Evolutionary conservation across 2,888 invertebrate species (phyloP).

Genomic region (Ophraella communa): DNA sequence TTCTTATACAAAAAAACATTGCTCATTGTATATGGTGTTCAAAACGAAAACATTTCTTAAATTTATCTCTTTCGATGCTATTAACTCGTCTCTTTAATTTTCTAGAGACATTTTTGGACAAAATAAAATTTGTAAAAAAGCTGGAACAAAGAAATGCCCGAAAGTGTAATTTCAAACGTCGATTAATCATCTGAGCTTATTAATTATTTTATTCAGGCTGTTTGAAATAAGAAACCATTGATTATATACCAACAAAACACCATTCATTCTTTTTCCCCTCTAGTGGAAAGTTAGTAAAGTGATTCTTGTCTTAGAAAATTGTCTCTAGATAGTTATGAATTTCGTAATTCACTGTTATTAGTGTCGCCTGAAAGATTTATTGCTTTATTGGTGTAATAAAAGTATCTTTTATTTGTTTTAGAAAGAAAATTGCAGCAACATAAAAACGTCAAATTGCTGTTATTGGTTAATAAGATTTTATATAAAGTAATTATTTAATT

Average conservation of each 20-base stretch:
- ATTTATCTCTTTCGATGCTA: not conserved
- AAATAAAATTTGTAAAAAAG: not conserved
- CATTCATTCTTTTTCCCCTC: constrained; percentile 38
- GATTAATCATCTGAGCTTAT: constrained; percentile 32
- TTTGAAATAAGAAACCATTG: constrained; percentile 34
- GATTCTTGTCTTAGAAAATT: not conserved
- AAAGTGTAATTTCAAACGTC: constrained; percentile 29
- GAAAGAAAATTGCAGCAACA: too few relatives aligned
- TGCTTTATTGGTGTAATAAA: too few relatives aligned
- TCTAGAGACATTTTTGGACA: not conserved
- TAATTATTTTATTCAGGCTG: constrained; percentile 34
- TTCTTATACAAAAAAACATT: too few relatives aligned
- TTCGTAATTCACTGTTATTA: too few relatives aligned
- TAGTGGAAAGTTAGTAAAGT: constrained; percentile 40
- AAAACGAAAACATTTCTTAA: too few relatives aligned
- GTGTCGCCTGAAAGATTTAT: too few relatives aligned
- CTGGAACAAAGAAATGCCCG: constrained; percentile 3
- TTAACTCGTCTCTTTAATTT: not conserved
- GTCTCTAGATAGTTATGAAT: not conserved
- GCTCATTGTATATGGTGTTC: too few relatives aligned
- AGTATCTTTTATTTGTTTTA: too few relatives aligned
- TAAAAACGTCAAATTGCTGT: too few relatives aligned
- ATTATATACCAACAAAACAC: constrained; percentile 27
- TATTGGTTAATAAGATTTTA: too few relatives aligned
- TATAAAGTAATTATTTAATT: too few relatives aligned